phyloP scores from a whole-genome alignment of 2,888 invertebrate species.

The Calliphora vomitoria region DNA sequence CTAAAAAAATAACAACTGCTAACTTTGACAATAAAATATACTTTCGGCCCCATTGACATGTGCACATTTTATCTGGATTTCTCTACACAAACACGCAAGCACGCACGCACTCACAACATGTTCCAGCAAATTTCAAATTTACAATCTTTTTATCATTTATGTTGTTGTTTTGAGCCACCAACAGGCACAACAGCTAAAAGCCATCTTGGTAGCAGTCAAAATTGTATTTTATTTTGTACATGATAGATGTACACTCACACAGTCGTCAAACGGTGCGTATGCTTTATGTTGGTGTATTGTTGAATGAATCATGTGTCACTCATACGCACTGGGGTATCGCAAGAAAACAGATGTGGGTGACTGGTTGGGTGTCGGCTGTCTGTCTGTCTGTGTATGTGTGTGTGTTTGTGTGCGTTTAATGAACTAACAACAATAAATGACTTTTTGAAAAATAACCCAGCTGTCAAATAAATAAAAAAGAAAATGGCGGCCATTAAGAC shows the following conservation, averaged over 20 bases:
- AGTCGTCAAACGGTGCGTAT: conserved; percentile 22
- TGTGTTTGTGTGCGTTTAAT: conserved; percentile 43
- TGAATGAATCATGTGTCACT: conserved; percentile 41
- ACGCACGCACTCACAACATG: conserved; percentile 2
- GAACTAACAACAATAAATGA: conserved; percentile 54
- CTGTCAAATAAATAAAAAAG: conserved; percentile 67
- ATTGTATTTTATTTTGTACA: neutral
- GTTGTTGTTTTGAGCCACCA: conserved; percentile 12
- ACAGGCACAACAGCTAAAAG: neutral
- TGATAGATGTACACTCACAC: neutral
- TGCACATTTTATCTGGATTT: conserved; percentile 29
- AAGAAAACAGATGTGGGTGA: conserved; percentile 34
- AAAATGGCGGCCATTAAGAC: conserved; percentile 55
- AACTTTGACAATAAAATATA: conserved; percentile 49
- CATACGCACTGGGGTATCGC: conserved; percentile 58
- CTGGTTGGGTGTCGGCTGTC: conserved; percentile 34
- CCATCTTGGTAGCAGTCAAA: neutral
- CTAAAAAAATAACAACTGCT: conserved; percentile 28
- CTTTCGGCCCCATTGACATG: conserved; percentile 30
- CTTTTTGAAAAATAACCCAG: conserved; percentile 66
- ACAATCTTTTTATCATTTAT: neutral
- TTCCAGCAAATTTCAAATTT: neutral
- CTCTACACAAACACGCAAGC: neutral
- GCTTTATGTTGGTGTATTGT: conserved; percentile 28
- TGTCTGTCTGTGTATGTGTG: too few relatives aligned